Conservation (phyloP, 2,888 invertebrate genomes). For the Digitonthophagus gazella region DNA sequence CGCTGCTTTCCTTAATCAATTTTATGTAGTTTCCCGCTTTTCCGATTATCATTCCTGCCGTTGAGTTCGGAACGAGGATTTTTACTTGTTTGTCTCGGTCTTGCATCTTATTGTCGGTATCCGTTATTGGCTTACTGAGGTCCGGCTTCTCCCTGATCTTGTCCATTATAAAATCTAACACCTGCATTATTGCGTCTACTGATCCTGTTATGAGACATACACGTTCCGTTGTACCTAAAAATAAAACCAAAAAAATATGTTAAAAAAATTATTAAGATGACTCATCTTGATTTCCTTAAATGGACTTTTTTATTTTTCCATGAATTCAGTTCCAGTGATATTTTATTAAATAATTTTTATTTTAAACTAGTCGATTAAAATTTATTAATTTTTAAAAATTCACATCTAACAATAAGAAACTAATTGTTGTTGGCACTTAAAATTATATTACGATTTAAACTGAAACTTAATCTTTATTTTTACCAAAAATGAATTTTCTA, state of each 20-base stretch:
- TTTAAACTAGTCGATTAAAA: too few relatives aligned
- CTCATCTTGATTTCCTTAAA: too few relatives aligned
- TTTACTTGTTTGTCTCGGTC: conserved; percentile 94
- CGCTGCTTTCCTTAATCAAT: conserved; percentile 91
- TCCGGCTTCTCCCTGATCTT: conserved; percentile 95
- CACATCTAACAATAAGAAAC: too few relatives aligned
- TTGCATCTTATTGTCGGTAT: conserved; percentile 78
- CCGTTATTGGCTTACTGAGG: conserved; percentile 73
- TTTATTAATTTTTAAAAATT: too few relatives aligned
- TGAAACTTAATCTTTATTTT: too few relatives aligned
- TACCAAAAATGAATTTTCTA: too few relatives aligned
- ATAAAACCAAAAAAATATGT: conserved; percentile 21
- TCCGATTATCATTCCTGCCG: conserved; percentile 97
- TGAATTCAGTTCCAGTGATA: too few relatives aligned
- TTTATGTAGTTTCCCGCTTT: conserved; percentile 96
- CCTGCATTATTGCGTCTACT: conserved; percentile 86
- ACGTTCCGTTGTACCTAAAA: conserved; percentile 85
- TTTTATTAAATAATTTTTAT: too few relatives aligned
- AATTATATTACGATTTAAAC: too few relatives aligned
- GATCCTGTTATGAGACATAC: conserved; percentile 92
- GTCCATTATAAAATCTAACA: conserved; percentile 91
- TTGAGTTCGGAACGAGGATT: conserved; percentile 93
- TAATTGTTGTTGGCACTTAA: too few relatives aligned
- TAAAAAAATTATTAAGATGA: conserved; percentile 2
- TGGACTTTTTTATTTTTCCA: too few relatives aligned